Base-by-base conservation (phyloP, 2,888 invertebrate species). In the Biston betularia region DNA sequence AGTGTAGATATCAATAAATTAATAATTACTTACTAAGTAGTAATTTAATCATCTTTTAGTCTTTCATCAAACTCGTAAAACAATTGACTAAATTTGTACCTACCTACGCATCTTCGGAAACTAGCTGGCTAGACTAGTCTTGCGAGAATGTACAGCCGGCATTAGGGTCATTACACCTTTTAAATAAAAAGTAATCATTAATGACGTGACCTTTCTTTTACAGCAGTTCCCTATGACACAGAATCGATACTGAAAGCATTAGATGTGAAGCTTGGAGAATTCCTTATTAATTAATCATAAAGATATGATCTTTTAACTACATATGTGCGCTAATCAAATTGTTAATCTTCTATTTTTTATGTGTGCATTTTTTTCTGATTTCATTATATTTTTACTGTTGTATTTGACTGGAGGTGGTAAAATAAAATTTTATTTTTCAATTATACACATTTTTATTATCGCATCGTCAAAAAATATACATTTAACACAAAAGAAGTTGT, bases 391-490 rank as follows among this genome's bases (percentile, higher is more conserved):
- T 38, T 9, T 38, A 2, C 6, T 6, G 38, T 38, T 9, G 9
- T 38, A 38, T 38, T 38, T 38, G 38, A 38, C 9, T 6, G 38
- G 6, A 45, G 14, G 44, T 45, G 0, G 11, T 33, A 48, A 48
- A 48, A 24, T 1, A 6, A 48, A 6, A 24, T 33, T 14, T 24
- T 24, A 33, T 33, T 63, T 68, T 76, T 85, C 77, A 81, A 80
- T 89, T 87, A 87, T 92, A 92, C 89, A 92, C 89, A 89, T 80
- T 84, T 93, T 92, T 92, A 92, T 91, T 92, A 83, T 88, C 85
- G 89, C 86, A 88, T 89, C 84, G 81, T 88, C 89, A 87, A 88
- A 88, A 83, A 81, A 80, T 78, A 78, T 71, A 73, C 71, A 70
- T 75, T 75, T 71, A 79, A 74, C 70, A 68, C 66, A 68, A 70